Conservation (phyloP, 30 jellyfish, hydroid and myxozoan species). For the Clytia hemisphaerica region DNA sequence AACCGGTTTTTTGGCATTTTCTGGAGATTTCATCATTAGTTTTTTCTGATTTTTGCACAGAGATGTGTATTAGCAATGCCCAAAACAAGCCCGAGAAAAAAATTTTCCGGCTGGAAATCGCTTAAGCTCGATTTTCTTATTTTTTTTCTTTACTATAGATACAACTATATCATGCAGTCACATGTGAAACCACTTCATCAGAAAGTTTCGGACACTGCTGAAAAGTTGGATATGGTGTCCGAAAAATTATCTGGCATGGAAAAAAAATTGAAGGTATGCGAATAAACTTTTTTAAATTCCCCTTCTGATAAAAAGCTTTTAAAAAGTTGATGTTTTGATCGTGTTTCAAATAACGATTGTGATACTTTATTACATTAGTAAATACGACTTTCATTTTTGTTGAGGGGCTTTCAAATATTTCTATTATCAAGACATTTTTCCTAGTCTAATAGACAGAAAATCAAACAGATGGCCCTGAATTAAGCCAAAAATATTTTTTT, state of each 20-base stretch:
- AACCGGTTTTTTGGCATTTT: too few relatives aligned
- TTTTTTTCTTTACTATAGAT: slow-evolving; percentile 23
- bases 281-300: not conserved
- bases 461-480: too few relatives aligned
- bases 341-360: not conserved
- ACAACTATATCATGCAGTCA: slow-evolving; percentile 67
- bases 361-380: not conserved
- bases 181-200: slow-evolving; percentile 64
- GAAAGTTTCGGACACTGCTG: slow-evolving; percentile 48
- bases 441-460: too few relatives aligned
- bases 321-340: not conserved
- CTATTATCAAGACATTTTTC: too few relatives aligned
- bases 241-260: slow-evolving; percentile 64
- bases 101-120: too few relatives aligned
- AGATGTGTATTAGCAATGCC: too few relatives aligned
- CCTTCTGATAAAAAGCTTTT: not conserved
- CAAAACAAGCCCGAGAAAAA: too few relatives aligned
- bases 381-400: not conserved
- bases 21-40: too few relatives aligned
- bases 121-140: not conserved
- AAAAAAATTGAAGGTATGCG: slow-evolving; percentile 33
- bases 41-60: too few relatives aligned
- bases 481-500: too few relatives aligned
- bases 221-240: slow-evolving; percentile 45
- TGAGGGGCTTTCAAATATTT: too few relatives aligned